phyloP scores from a whole-genome alignment of 2,888 invertebrate genomes.

The Troilus luridus region DNA sequence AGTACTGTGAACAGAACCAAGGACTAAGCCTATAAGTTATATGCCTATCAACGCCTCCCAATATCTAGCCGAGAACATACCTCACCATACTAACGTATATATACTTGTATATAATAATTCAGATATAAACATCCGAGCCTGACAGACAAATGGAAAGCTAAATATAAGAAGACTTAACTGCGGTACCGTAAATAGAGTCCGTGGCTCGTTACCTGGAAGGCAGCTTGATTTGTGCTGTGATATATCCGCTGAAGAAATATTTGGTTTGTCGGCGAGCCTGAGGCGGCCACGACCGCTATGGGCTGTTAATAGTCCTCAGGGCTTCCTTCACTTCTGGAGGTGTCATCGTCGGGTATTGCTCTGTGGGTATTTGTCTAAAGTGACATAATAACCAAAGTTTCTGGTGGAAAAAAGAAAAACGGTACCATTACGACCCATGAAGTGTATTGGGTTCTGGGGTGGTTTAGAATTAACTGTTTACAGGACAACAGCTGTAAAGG shows the following conservation, averaged over 20 bases:
- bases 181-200: conserved; percentile 30
- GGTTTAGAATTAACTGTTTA: no score
- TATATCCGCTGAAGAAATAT: conserved; percentile 39
- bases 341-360: background rate
- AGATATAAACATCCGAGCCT: background rate
- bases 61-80: background rate
- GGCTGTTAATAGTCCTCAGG: background rate
- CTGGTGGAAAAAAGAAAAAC: no score
- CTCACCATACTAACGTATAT: conserved; percentile 28
- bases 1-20: background rate
- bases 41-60: background rate
- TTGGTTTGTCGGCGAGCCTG: conserved; percentile 39
- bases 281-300: background rate
- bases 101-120: conserved; percentile 34
- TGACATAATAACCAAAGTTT: no score
- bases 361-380: background rate
- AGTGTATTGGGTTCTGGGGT: no score
- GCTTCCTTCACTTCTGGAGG: background rate
- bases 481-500: no score
- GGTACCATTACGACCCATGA: no score
- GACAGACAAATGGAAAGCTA: conserved; percentile 36
- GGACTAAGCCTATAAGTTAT: background rate
- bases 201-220: conserved; percentile 1
- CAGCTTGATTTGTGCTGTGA: conserved; percentile 37
- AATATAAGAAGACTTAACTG: background rate